Evolutionary conservation across 2,888 invertebrate species (phyloP).

Genomic region (Salticus scenicus): DNA sequence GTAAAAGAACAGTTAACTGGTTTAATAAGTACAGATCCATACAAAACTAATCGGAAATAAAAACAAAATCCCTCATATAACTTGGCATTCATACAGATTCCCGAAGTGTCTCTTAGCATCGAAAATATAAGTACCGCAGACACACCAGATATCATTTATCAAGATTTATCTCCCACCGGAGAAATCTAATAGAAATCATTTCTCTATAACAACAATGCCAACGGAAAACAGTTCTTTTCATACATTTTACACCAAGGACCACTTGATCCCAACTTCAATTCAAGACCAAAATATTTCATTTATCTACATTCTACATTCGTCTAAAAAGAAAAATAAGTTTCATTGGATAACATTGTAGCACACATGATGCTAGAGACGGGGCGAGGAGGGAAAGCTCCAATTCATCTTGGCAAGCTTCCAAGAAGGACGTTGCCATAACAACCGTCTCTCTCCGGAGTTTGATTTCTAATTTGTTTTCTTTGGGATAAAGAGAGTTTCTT

Average conservation of each 20-base stretch:
- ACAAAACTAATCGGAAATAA: too few species aligned
- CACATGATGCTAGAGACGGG: conserved; percentile 31
- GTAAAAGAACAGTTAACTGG: too few species aligned
- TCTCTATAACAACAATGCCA: background rate
- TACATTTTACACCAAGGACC: background rate
- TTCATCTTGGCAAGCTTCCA: conserved; percentile 48
- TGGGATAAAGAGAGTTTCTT: background rate
- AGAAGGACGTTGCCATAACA: conserved; percentile 53
- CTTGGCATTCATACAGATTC: too few species aligned
- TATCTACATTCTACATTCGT: background rate
- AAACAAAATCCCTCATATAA: too few species aligned
- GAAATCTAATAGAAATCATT: background rate
- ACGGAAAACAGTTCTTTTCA: background rate
- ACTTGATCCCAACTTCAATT: conserved; percentile 1
- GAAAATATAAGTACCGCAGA: too few species aligned
- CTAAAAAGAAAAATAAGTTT: background rate
- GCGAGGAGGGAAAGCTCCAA: conserved; percentile 22
- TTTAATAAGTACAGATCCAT: too few species aligned
- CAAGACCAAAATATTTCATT: conserved; percentile 12
- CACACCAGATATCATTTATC: too few species aligned
- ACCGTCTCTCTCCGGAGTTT: conserved; percentile 23
- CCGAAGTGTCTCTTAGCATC: too few species aligned
- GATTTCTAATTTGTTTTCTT: conserved; percentile 5
- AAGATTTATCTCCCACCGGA: too few species aligned
- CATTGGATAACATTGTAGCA: conserved; percentile 36